phyloP scores from a whole-genome alignment of 2,113 vertebrate genomes.

The Pterophyllum scalare region DNA sequence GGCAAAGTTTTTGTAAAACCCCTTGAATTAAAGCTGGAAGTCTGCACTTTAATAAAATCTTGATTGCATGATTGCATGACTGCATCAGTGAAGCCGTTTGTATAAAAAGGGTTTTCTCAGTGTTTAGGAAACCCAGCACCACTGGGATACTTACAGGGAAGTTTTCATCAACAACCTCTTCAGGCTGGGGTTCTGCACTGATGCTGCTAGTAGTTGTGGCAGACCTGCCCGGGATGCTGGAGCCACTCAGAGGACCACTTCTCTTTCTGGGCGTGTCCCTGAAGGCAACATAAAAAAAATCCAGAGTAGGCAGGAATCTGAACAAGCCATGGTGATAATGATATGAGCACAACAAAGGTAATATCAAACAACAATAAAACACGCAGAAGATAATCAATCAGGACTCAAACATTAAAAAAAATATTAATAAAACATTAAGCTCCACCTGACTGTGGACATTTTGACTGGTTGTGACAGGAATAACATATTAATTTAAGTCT shows the following conservation, averaged over 20 bases:
- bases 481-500: neutral
- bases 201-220: conserved; percentile 69
- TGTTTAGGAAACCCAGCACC: neutral
- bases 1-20: too few relatives aligned
- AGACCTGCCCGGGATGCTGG: conserved; percentile 74
- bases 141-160: conserved; percentile 85
- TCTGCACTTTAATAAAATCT: neutral
- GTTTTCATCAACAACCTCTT: conserved; percentile 83
- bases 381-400: neutral
- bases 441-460: too few relatives aligned
- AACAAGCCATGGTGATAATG: neutral
- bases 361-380: neutral
- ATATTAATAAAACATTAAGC: neutral
- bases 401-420: neutral
- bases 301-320: neutral
- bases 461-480: too few relatives aligned
- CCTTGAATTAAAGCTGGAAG: neutral
- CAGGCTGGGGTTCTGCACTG: conserved; percentile 83
- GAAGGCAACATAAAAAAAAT: conserved; percentile 49
- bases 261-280: conserved; percentile 93
- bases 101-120: neutral
- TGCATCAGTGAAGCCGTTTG: neutral
- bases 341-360: neutral
- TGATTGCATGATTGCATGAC: too few relatives aligned
- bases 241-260: conserved; percentile 71